Percentiles rank a stretch among this genome's conserved stretches.
Conservation (phyloP, 2,113 vertebrate genomes). For the Callipepla californica region DNA sequence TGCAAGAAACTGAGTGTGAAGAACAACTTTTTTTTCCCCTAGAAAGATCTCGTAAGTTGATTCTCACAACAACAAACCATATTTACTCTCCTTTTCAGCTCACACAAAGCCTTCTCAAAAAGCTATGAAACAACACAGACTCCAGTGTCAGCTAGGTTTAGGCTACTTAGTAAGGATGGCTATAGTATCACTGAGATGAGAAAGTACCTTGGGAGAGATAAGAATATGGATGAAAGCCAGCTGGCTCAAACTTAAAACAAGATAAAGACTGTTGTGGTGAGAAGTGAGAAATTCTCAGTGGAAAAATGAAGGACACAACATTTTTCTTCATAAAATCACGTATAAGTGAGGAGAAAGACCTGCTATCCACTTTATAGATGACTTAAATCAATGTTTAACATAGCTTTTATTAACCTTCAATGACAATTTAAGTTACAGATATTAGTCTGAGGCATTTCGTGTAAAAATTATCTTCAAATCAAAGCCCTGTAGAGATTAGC, state of each 20-base stretch:
- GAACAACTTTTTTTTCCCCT: background rate
- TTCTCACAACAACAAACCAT: background rate
- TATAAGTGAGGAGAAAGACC: background rate
- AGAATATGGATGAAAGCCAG: conserved; percentile 10
- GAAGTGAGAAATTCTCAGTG: background rate
- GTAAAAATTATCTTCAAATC: background rate
- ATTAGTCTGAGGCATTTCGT: background rate
- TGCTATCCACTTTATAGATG: background rate
- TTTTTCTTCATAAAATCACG: background rate
- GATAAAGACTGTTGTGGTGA: background rate
- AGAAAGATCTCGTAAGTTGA: background rate
- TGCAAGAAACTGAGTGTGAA: background rate
- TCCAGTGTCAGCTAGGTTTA: background rate
- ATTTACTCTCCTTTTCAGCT: background rate
- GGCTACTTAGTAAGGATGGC: background rate
- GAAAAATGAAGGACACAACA: background rate
- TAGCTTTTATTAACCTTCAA: background rate
- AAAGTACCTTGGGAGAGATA: background rate
- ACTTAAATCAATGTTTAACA: background rate
- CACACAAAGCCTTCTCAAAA: background rate
- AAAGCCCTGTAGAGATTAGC: background rate
- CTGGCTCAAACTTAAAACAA: background rate
- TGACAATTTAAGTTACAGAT: background rate
- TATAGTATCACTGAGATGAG: background rate
- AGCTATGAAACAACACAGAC: background rate